A percentile compares a stretch with the other conserved stretches of the same genome.
phyloP scores from a whole-genome alignment of 2,888 invertebrate genomes.

The Diplazon laetatorius region DNA sequence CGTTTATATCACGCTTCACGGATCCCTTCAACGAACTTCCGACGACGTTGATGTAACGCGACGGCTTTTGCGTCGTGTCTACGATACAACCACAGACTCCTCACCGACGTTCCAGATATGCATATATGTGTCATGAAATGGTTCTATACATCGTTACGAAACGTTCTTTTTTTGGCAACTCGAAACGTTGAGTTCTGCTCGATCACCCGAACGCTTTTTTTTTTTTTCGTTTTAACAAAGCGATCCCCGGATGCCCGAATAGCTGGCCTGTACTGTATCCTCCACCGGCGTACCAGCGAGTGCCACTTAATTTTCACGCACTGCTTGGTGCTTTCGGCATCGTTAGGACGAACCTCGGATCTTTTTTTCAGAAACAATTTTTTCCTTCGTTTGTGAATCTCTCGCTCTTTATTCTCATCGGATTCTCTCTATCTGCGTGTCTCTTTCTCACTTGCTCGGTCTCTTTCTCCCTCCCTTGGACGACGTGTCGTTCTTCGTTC shows the following conservation, averaged over 20 bases:
- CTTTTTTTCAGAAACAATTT: conserved; percentile 14
- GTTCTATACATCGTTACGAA: conserved; percentile 21
- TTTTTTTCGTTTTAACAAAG: conserved; percentile 39
- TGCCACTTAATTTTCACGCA: conserved; percentile 55
- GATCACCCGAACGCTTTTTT: conserved; percentile 46
- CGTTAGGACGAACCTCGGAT: conserved; percentile 39
- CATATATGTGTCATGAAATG: conserved; percentile 12
- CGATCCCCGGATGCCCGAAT: conserved; percentile 26
- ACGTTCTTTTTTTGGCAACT: conserved; percentile 22
- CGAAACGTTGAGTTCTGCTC: conserved; percentile 50
- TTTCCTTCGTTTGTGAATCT: background rate
- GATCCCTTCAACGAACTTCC: conserved; percentile 20
- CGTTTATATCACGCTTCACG: conserved; percentile 11
- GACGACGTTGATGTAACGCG: background rate
- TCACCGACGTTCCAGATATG: no score
- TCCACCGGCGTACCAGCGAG: conserved; percentile 14
- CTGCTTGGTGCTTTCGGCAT: conserved; percentile 42
- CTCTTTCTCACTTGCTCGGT: background rate
- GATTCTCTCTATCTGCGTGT: no score
- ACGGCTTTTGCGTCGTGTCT: background rate
- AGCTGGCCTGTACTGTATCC: conserved; percentile 7
- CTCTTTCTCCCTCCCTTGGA: background rate
- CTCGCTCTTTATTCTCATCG: no score
- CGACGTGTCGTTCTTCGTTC: background rate
- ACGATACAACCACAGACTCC: no score